Evolutionary conservation across 2,888 invertebrate genomes (phyloP).

Genomic region (Apamea epomidion): DNA sequence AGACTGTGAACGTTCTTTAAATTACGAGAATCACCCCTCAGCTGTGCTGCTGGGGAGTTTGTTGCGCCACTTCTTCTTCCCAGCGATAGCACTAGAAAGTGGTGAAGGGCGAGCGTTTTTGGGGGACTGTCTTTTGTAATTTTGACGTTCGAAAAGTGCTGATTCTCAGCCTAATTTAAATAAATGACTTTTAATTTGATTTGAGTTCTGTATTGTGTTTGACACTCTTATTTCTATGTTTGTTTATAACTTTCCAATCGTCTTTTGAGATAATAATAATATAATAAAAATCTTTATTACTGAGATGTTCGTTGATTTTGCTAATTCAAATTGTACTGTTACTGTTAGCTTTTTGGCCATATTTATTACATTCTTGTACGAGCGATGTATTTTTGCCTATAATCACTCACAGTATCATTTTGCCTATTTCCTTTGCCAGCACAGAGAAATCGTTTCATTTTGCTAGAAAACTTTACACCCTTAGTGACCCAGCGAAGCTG

Average conservation of each 20-base stretch:
- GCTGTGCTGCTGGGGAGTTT: too few relatives aligned
- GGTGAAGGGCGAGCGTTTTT: too few relatives aligned
- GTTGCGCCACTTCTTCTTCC: too few relatives aligned
- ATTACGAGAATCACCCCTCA: too few relatives aligned
- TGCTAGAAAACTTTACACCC: constrained; percentile 17
- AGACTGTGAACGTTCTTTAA: too few relatives aligned
- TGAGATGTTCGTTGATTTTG: constrained; percentile 1
- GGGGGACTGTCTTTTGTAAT: too few relatives aligned
- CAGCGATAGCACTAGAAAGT: too few relatives aligned
- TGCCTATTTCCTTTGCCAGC: constrained; percentile 3
- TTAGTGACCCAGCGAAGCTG: constrained; percentile 23
- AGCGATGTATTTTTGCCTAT: constrained; percentile 14
- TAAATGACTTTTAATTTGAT: too few relatives aligned
- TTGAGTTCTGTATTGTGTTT: neutral
- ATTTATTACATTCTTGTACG: constrained; percentile 21
- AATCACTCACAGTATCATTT: neutral
- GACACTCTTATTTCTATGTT: constrained; percentile 3
- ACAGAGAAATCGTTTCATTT: constrained; percentile 23
- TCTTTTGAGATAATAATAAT: too few relatives aligned
- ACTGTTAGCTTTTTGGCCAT: constrained; percentile 18
- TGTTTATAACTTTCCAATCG: constrained; percentile 8
- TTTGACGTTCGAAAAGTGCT: too few relatives aligned
- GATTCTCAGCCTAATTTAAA: too few relatives aligned
- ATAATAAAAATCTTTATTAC: too few relatives aligned
- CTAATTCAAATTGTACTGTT: constrained; percentile 11